Evolutionary conservation across 2,888 invertebrate genomes (phyloP).

Genomic region (Apoda limacodes): DNA sequence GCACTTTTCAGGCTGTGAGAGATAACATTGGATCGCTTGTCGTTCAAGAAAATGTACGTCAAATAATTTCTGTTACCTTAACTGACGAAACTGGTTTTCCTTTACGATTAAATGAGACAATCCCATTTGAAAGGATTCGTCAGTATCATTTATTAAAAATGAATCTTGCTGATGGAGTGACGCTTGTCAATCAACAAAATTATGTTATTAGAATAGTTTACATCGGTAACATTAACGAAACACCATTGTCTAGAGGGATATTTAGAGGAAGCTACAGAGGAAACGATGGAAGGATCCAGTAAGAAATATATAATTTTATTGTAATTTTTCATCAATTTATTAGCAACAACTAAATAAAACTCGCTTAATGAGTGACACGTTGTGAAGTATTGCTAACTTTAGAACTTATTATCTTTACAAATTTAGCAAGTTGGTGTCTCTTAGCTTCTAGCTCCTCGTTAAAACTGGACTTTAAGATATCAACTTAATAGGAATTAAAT

Average conservation of each 20-base stretch:
- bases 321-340: slow-evolving; percentile 83
- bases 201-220: slow-evolving; percentile 38
- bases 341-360: slow-evolving; percentile 83
- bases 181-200: slow-evolving; percentile 26
- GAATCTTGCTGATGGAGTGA: slow-evolving; percentile 33
- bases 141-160: slow-evolving; percentile 43
- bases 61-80: slow-evolving; percentile 29
- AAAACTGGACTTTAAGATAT: too few relatives aligned
- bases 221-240: slow-evolving; percentile 55
- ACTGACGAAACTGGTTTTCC: slow-evolving; percentile 22
- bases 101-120: slow-evolving; percentile 23
- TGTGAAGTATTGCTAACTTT: too few relatives aligned
- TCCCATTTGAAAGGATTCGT: slow-evolving; percentile 33
- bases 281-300: slow-evolving; percentile 36
- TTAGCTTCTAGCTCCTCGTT: too few relatives aligned
- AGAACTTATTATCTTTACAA: too few relatives aligned
- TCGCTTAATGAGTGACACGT: too few relatives aligned
- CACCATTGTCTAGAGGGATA: slow-evolving; percentile 52
- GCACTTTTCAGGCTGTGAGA: slow-evolving; percentile 32
- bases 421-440: too few relatives aligned
- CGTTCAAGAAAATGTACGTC: slow-evolving; percentile 50
- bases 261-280: slow-evolving; percentile 51
- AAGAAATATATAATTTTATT: slow-evolving; percentile 37
- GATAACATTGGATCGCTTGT: slow-evolving; percentile 29
- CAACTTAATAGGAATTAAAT: too few relatives aligned